Evolutionary conservation across 1,140 invertebrate species (phyloP).

Genomic region (Pseudobourletiella spinata): DNA sequence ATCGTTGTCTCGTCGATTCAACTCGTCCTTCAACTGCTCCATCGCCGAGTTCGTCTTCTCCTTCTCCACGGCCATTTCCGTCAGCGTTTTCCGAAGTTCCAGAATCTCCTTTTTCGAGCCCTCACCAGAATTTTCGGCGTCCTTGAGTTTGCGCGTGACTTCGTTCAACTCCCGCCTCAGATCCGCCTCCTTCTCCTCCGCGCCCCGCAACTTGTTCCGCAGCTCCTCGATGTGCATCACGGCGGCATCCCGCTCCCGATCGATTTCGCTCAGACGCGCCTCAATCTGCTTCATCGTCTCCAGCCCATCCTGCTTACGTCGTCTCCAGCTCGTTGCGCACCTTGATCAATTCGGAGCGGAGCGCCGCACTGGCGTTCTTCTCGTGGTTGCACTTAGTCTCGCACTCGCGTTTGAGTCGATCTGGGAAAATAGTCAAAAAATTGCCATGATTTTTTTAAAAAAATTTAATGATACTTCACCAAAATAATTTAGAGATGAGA

Average conservation of each 20-base stretch:
- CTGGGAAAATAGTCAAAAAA: constrained; percentile 17
- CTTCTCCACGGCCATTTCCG: constrained; percentile 32
- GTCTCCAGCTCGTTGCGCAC: constrained; percentile 33
- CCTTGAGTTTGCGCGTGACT: constrained; percentile 64
- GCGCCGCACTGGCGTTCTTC: constrained; percentile 24
- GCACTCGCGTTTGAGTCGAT: constrained; percentile 32
- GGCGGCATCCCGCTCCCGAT: constrained; percentile 56
- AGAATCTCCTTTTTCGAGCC: constrained; percentile 25
- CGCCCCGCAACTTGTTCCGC: constrained; percentile 62
- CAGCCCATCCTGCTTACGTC: constrained; percentile 29
- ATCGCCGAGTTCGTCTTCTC: constrained; percentile 25
- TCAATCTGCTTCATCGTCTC: constrained; percentile 33
- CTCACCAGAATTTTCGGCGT: constrained; percentile 48
- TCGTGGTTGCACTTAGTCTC: constrained; percentile 35
- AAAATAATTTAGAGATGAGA: background rate
- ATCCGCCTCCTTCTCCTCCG: constrained; percentile 65
- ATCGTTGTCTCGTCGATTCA: constrained; percentile 26
- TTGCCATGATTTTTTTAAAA: background rate
- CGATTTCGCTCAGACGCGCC: constrained; percentile 23
- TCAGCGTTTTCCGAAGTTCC: constrained; percentile 23
- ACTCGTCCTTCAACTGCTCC: constrained; percentile 31
- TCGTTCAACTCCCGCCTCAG: constrained; percentile 64
- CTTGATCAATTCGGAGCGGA: constrained; percentile 33
- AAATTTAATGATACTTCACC: too few species aligned
- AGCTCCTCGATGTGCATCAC: constrained; percentile 62